Base-by-base conservation (phyloP, 2,113 vertebrate species). In the Clarias macrocephalus region DNA sequence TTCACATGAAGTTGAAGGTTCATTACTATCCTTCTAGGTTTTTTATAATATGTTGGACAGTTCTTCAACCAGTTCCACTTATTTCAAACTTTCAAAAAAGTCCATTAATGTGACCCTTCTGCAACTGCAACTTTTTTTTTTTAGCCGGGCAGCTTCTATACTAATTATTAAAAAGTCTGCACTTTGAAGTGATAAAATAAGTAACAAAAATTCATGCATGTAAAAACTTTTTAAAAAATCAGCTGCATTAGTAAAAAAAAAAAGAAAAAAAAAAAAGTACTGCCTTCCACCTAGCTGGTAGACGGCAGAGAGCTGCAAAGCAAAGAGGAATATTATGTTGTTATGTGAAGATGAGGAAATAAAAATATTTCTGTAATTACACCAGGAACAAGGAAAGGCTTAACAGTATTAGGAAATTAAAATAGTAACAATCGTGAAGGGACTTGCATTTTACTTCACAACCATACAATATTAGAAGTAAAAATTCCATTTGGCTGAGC, bases 391-490 rank as follows among this genome's bases (percentile, higher is more conserved):
- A 25, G 42, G 37, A 54, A 54, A 77, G 16, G 42, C 42, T 77
- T 54, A n/a, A 54, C 12, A 18, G 37, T 52, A 48, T 75, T 48
- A 10, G 7, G 48, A 28, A 77, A 18, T 54, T 42, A n/a, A 76
- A 76, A 76, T 54, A 76, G 73, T 76, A 76, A 54, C 33, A 76
- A 76, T 10, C 48, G 54, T 28, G 75, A 77, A 54, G 23, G 75
- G 25, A 8, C 75, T 54, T 54, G 42, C 42, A 52, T 76, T 76
- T 77, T 77, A 54, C 75, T n/a, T 77, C 75, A n/a, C 3, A 15
- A n/a, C 54, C 54, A 28, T 16, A 77, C 25, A n/a, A 54, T 77
- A 54, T 77, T 25, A 75, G 37, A 48, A 75, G 37, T 23, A 75
- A 75, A 75, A 75, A 48, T 75, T 10, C 37, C 11, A 75, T 75